Percentiles rank a stretch among this genome's conserved stretches.
These are phyloP conservation scores for Micrasema longulum DNA, from an alignment of 1,140 invertebrate genomes.

Conservation along the genomic window DNA sequence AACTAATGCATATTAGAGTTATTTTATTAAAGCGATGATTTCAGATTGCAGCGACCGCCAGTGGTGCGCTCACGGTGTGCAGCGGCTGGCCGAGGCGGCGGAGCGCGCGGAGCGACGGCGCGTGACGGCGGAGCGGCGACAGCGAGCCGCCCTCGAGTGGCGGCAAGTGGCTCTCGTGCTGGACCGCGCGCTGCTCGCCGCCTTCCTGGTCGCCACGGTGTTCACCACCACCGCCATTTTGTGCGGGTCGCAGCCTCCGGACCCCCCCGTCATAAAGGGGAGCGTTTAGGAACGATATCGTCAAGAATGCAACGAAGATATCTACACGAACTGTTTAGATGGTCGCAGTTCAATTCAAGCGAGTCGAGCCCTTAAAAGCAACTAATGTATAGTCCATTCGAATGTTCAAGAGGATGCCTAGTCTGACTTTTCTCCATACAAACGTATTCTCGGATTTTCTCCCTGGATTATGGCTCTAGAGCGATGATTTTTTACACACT, in stretches of 20 bases:
- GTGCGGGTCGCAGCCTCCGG: slow-evolving; percentile 48
- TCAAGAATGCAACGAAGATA: too few relatives aligned
- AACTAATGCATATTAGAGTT: too few relatives aligned
- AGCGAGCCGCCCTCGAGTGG: slow-evolving; percentile 65
- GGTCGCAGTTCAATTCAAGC: too few relatives aligned
- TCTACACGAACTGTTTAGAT: too few relatives aligned
- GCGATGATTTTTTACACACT: too few relatives aligned
- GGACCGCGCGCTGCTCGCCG: slow-evolving; percentile 64
- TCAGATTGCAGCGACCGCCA: slow-evolving; percentile 34
- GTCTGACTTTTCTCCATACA: too few relatives aligned
- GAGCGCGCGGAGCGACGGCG: slow-evolving; percentile 64
- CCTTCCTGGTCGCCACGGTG: slow-evolving; percentile 64
- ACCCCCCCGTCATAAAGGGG: background rate
- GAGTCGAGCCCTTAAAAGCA: too few relatives aligned
- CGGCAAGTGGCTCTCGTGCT: slow-evolving; percentile 67
- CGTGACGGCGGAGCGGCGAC: slow-evolving; percentile 61
- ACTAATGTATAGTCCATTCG: too few relatives aligned
- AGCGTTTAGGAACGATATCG: background rate
- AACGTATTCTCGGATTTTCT: too few relatives aligned
- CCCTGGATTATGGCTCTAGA: too few relatives aligned
- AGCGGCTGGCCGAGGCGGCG: slow-evolving; percentile 61
- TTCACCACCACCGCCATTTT: slow-evolving; percentile 64
- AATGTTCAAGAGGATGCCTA: too few relatives aligned
- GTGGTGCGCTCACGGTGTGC: slow-evolving; percentile 39
- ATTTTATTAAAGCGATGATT: too few relatives aligned